Evolutionary conservation across 2,797 vertebrate genomes (phyloP).

Genomic region (Adelosebastes latens): DNA sequence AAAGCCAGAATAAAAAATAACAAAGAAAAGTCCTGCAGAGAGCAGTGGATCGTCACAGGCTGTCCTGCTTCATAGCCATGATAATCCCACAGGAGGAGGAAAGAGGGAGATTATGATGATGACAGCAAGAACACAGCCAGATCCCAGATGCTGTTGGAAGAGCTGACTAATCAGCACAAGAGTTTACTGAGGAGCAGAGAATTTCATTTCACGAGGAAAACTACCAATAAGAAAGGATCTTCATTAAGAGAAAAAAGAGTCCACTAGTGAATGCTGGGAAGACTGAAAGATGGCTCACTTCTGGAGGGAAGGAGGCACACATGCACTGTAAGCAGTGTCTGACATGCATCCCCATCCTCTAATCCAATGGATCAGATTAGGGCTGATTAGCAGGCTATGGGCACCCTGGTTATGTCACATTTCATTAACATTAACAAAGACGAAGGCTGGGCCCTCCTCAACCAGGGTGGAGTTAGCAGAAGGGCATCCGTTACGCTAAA

Average conservation of each 20-base stretch:
- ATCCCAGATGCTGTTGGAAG: conserved; percentile 40
- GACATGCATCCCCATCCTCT: conserved; percentile 68
- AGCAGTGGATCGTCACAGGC: conserved; percentile 58
- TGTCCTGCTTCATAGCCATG: conserved; percentile 60
- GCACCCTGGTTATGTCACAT: conserved; percentile 80
- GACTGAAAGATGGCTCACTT: conserved; percentile 40
- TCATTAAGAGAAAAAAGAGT: neutral
- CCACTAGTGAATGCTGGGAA: neutral
- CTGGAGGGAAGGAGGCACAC: conserved; percentile 46
- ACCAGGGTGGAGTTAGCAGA: conserved; percentile 28
- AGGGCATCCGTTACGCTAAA: conserved; percentile 6
- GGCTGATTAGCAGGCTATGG: conserved; percentile 83
- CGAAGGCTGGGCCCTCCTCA: conserved; percentile 10
- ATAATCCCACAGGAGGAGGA: conserved; percentile 70
- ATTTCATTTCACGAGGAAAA: neutral
- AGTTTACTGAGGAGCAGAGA: neutral
- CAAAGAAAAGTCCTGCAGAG: conserved; percentile 20
- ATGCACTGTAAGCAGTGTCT: conserved; percentile 54
- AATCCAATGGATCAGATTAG: conserved; percentile 87
- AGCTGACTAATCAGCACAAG: conserved; percentile 45
- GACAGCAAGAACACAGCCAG: conserved; percentile 57
- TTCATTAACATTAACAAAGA: conserved; percentile 67
- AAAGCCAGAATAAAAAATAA: conserved; percentile 53
- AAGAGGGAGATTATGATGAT: conserved; percentile 75
- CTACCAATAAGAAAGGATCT: neutral